A percentile compares a stretch with the other conserved stretches of the same genome.
Conservation (phyloP, 2,113 vertebrate genomes). For the Cyprinodon variegatus region DNA sequence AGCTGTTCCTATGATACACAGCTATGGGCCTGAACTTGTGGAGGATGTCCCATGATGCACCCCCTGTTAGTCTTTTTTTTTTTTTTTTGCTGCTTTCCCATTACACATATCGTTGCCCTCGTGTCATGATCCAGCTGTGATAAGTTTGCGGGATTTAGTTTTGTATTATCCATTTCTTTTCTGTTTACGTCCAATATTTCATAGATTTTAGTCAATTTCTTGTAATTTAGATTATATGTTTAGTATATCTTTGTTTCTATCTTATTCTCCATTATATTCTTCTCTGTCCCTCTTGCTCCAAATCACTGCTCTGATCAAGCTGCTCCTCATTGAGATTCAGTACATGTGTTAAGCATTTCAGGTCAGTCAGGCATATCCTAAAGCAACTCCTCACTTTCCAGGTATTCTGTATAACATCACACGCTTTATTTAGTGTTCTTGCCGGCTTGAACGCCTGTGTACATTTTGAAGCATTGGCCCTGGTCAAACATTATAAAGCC, state of each 20-base stretch:
- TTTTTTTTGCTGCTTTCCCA: background rate
- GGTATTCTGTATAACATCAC: conserved; percentile 57
- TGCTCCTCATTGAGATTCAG: conserved; percentile 32
- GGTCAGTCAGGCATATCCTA: conserved; percentile 47
- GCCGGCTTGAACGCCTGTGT: conserved; percentile 56
- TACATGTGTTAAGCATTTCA: conserved; percentile 29
- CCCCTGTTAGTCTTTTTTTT: background rate
- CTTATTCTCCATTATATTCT: too few species aligned
- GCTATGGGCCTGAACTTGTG: background rate
- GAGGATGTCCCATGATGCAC: background rate
- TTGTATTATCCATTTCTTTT: too few species aligned
- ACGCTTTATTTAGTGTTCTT: conserved; percentile 70
- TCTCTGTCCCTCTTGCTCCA: background rate
- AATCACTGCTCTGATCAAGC: conserved; percentile 10
- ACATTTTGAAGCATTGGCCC: conserved; percentile 58
- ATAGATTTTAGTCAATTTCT: too few species aligned
- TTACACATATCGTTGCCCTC: background rate
- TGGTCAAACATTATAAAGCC: conserved; percentile 71
- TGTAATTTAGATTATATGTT: too few species aligned
- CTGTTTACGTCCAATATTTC: too few species aligned
- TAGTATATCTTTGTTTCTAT: background rate
- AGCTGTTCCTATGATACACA: background rate
- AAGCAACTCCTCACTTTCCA: conserved; percentile 54
- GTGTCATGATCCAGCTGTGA: too few species aligned
- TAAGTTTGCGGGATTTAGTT: too few species aligned